These are phyloP conservation scores for Triops longicaudatus DNA, from an alignment of 1,140 invertebrate species.

Conservation along the genomic window DNA sequence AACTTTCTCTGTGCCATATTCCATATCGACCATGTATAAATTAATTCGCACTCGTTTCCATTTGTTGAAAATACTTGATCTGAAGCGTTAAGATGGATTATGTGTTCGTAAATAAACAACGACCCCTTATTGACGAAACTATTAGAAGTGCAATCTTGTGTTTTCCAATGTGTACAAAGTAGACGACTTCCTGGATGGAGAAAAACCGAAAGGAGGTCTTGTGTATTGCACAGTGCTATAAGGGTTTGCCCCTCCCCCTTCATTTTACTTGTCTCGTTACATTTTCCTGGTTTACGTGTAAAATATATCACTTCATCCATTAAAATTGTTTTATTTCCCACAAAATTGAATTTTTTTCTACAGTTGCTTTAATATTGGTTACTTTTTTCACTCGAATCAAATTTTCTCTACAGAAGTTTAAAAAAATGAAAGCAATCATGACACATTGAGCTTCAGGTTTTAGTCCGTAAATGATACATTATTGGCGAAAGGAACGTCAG, in stretches of 20 bases:
- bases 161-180: background rate
- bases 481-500: too few relatives aligned
- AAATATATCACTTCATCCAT: background rate
- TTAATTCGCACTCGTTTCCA: background rate
- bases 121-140: background rate
- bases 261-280: slow-evolving; percentile 8
- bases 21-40: background rate
- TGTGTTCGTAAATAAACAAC: background rate
- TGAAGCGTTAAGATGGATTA: background rate
- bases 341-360: too few relatives aligned
- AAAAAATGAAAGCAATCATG: too few relatives aligned
- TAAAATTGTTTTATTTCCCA: background rate
- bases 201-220: background rate
- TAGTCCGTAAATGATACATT: too few relatives aligned
- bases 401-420: too few relatives aligned
- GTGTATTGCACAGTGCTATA: slow-evolving; percentile 2
- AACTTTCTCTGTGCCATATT: slow-evolving; percentile 4
- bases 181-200: background rate
- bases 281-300: slow-evolving; percentile 6
- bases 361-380: too few relatives aligned
- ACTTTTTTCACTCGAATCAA: too few relatives aligned
- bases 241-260: background rate
- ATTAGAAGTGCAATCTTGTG: background rate
- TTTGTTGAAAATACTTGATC: background rate
- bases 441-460: too few relatives aligned